Evolutionary conservation across 2,888 invertebrate species (phyloP).

Genomic region (Nudaria mundana): DNA sequence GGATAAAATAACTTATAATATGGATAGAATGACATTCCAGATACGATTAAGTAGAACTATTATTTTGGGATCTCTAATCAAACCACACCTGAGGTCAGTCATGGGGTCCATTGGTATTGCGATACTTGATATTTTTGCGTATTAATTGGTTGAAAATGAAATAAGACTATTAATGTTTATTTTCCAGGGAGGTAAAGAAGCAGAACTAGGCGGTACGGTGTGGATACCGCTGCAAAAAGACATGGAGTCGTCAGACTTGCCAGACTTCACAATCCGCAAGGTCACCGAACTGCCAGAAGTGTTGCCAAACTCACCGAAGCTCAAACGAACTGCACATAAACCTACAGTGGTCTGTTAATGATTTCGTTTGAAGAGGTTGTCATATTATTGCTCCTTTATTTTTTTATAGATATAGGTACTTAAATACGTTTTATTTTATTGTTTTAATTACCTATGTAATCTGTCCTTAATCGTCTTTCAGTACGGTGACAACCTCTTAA

Average conservation of each 20-base stretch:
- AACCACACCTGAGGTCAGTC: too few relatives aligned
- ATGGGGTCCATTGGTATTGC: too few relatives aligned
- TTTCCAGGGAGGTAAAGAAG: slow-evolving; percentile 86
- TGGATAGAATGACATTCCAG: too few relatives aligned
- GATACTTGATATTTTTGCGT: too few relatives aligned
- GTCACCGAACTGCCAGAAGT: slow-evolving; percentile 83
- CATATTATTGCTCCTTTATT: slow-evolving; percentile 25
- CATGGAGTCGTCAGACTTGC: slow-evolving; percentile 74
- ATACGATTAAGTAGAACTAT: too few relatives aligned
- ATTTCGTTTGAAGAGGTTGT: slow-evolving; percentile 19
- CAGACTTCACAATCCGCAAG: slow-evolving; percentile 84
- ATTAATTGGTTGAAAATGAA: too few relatives aligned
- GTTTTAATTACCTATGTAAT: too few relatives aligned
- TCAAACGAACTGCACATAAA: slow-evolving; percentile 49
- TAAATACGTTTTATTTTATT: not conserved
- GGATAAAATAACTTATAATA: too few relatives aligned
- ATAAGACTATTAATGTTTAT: too few relatives aligned
- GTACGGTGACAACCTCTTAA: too few relatives aligned
- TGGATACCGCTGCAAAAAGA: slow-evolving; percentile 86
- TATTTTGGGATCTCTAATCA: too few relatives aligned
- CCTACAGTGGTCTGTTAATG: slow-evolving; percentile 35
- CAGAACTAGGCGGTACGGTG: slow-evolving; percentile 88
- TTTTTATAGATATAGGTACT: not conserved
- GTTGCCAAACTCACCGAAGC: slow-evolving; percentile 78
- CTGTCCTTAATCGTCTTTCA: too few relatives aligned